Conservation (phyloP, 2,888 invertebrate species). For the Cheilosia pagana region DNA sequence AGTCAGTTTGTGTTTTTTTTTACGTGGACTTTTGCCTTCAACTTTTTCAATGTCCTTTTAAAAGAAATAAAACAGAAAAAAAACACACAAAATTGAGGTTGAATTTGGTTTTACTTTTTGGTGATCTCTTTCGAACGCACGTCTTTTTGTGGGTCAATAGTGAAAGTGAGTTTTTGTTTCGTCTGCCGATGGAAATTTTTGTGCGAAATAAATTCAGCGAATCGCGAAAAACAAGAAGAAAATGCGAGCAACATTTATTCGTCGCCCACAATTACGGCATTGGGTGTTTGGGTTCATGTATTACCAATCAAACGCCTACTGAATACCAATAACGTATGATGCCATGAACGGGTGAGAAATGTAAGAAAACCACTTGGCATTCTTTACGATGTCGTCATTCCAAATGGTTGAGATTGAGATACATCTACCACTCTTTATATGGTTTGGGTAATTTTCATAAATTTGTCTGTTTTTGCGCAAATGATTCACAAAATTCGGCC, state of each 20-base stretch:
- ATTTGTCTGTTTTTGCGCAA: constrained; percentile 12
- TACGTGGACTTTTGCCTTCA: constrained; percentile 49
- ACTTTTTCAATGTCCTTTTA: constrained; percentile 54
- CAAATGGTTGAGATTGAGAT: neutral
- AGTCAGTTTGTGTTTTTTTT: constrained; percentile 21
- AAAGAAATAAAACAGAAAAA: constrained; percentile 17
- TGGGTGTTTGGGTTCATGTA: neutral
- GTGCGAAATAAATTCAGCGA: constrained; percentile 5
- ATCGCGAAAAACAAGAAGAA: constrained; percentile 2
- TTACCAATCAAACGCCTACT: constrained; percentile 67
- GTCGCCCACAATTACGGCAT: constrained; percentile 51
- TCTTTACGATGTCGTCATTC: constrained; percentile 40
- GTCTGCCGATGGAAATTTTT: neutral
- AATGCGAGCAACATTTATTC: constrained; percentile 19
- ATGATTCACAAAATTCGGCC: constrained; percentile 17
- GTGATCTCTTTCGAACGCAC: constrained; percentile 2
- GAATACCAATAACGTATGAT: constrained; percentile 53
- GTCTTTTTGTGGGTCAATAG: constrained; percentile 65
- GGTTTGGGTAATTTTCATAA: constrained; percentile 27
- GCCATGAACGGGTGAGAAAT: constrained; percentile 32
- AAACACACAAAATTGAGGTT: constrained; percentile 50
- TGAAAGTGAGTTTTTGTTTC: constrained; percentile 56
- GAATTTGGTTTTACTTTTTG: constrained; percentile 18
- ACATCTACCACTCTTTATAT: constrained; percentile 12
- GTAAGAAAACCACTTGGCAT: constrained; percentile 15